Evolutionary conservation across 2,888 invertebrate species (phyloP), one percentile per base, ranked within the genome.

Genomic region (Scaeva pyrastri): DNA sequence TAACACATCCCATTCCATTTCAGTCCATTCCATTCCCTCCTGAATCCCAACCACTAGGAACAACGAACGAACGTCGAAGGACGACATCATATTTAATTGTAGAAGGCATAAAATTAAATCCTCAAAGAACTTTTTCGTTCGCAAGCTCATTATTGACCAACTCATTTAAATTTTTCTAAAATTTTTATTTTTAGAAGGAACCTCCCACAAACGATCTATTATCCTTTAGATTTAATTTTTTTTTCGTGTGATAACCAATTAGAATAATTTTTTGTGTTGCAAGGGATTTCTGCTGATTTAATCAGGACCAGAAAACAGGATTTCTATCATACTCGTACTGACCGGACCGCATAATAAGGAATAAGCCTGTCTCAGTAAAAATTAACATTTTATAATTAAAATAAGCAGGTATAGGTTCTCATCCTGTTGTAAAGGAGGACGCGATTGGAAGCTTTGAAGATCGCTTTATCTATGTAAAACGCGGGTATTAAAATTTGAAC

Each of bases 71-170:
- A 45, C 0, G 3, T 19, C 6, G 31, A n/a, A 45, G 64, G 64
- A 66, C 45, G 60, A 82, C 77, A 72, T 72, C 72, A 55, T 73
- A 64, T 74, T 78, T 84, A 79, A 84, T 79, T 84, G 79, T 55
- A 31, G 12, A 41, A 31, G 62, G 36, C 19, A 39, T 23, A 68
- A 52, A 41, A 52, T 26, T 50, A 64, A 62, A 66, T 19, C 16
- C 26, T 48, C 16, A 50, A 66, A 19, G 31, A 48, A 48, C 12
- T 66, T 66, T 43, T 43, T 14, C 14, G 4, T 14, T 16, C 10
- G 21, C n/a, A n/a, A n/a, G n/a, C 16, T 48, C 71, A 60, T 56
- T 83, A 48, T 52, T 52, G 41, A 50, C 60, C 45, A 70, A 31
- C 50, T 39, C 31, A 79, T 64, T 64, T 71, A 23, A 43, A 58